Evolutionary conservation across 2,113 vertebrate genomes (phyloP).

Genomic region (Laticauda laticaudata): DNA sequence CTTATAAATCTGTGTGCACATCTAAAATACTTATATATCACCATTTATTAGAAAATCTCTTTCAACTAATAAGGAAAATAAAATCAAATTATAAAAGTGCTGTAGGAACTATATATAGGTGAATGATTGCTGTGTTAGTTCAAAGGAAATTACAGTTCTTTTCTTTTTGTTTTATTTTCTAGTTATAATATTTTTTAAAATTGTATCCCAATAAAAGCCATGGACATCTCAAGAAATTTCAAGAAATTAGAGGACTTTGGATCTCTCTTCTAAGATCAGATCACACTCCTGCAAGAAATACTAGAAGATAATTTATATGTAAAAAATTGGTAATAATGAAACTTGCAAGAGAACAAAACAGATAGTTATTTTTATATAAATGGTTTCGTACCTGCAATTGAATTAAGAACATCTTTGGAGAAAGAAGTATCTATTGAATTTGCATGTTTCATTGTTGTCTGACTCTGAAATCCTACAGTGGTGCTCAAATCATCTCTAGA

Average conservation of each 20-base stretch:
- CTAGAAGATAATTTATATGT: constrained; percentile 3
- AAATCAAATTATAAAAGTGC: background rate
- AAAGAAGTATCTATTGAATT: constrained; percentile 94
- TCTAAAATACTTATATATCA: background rate
- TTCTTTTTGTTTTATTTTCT: background rate
- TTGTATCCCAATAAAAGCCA: background rate
- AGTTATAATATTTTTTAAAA: background rate
- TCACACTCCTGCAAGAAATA: background rate
- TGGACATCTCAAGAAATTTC: background rate
- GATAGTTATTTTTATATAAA: background rate
- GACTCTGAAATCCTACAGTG: constrained; percentile 76
- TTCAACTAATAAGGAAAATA: background rate
- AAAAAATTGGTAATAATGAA: constrained; percentile 33
- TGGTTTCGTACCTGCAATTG: constrained; percentile 87
- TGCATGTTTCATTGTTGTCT: constrained; percentile 81
- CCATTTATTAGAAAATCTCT: background rate
- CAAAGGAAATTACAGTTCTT: background rate
- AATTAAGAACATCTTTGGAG: constrained; percentile 97
- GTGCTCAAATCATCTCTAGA: constrained; percentile 93
- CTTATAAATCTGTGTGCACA: background rate
- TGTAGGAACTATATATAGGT: background rate
- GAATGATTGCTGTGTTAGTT: background rate
- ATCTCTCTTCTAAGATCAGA: background rate
- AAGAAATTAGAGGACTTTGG: background rate
- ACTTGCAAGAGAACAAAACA: constrained; percentile 54